Evolutionary conservation across 2,797 vertebrate species (phyloP), one percentile per base, ranked within the genome.

Genomic region (Tragopan temminckii): DNA sequence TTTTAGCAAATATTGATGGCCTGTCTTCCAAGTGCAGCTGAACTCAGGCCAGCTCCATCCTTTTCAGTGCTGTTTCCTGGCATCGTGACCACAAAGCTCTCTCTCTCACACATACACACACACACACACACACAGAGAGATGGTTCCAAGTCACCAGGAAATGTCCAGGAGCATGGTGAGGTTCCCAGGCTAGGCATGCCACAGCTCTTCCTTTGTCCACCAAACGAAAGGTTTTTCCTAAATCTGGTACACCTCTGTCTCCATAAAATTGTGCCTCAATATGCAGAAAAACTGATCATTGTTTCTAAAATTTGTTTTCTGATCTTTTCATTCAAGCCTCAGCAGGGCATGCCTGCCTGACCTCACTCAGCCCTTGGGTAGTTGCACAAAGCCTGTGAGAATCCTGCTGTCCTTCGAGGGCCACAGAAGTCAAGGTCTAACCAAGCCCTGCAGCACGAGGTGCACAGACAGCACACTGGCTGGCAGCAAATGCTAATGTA

Each of bases 1-100:
- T 2, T 58, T 72, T 45, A 42, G 29, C 66, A 95, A 93, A 95
- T 88, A 95, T 1, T 74, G 76, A 76, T 5, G 46, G 45, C 50
- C 21, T 69, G 9, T 63, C 85, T 91, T 90, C 69, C 55, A 90
- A 79, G 43, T 11, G 46, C 33, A 70, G 46, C 23, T 94, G 68
- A 94, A 86, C 35, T 90, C 46, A 46, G 3, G 15, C 78, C 69
- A 85, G 0, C 40, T 87, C 20, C 45, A 24, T 25, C 38, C 20
- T 64, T 35, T 25, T 59, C 77, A 66, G 43, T 31, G 21, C 21
- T 62, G 45, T 53, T 83, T 48, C 46, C 38, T 64, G 57, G 24
- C 45, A 76, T 29, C 16, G 15, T 9, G 9, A 84, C 7, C 33
- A 78, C 58, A 8, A 67, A 7, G 8, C 11, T 82, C 88, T n/a